Percentiles rank a stretch among this genome's conserved stretches.
Evolutionary conservation across 2,113 vertebrate species (phyloP).

Genomic region (Lamprotornis superbus): DNA sequence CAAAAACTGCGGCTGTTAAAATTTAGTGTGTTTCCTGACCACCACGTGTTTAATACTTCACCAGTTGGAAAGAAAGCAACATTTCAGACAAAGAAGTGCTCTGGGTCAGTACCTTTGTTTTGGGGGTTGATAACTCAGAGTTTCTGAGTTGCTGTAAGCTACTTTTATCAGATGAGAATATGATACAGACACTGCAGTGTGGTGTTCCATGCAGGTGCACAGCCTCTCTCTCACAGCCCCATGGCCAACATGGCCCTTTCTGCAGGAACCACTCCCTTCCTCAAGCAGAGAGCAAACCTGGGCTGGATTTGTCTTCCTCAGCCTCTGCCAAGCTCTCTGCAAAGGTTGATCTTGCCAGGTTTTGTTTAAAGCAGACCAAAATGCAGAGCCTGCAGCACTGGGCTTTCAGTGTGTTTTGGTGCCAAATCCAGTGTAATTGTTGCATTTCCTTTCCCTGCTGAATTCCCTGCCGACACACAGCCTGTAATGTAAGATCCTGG

Average conservation of each 20-base stretch:
- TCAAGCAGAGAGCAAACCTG: background rate
- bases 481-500: background rate
- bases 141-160: background rate
- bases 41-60: rapidly evolving
- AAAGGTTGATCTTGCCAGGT: background rate
- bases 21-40: background rate
- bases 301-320: background rate
- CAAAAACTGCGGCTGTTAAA: background rate
- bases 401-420: background rate
- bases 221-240: background rate
- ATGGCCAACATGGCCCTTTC: background rate
- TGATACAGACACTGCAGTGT: background rate
- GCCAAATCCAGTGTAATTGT: background rate
- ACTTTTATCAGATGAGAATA: background rate
- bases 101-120: background rate
- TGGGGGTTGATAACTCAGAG: background rate
- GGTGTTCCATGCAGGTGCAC: background rate
- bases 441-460: background rate
- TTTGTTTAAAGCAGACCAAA: background rate
- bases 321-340: background rate
- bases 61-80: background rate
- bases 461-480: background rate
- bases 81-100: background rate
- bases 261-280: background rate
- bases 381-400: background rate